Evolutionary conservation across 2,888 invertebrate species (phyloP).

Genomic region (Sphinx pinastri): DNA sequence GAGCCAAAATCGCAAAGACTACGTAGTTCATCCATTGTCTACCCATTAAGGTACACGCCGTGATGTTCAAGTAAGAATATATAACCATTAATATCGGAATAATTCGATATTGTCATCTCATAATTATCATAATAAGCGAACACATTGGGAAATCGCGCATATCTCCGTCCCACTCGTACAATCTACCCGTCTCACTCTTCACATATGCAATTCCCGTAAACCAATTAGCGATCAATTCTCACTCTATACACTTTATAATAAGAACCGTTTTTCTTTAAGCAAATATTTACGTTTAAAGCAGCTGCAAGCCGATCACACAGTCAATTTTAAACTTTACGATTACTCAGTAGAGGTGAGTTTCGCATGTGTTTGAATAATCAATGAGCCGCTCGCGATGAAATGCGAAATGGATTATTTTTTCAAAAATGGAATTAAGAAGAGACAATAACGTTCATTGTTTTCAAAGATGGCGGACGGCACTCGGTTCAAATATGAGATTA

Average conservation of each 20-base stretch:
- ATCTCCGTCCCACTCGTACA: slow-evolving; percentile 55
- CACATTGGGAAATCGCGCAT: slow-evolving; percentile 71
- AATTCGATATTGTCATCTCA: slow-evolving; percentile 68
- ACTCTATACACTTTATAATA: slow-evolving; percentile 58
- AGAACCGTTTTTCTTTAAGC: slow-evolving; percentile 62
- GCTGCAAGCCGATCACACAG: slow-evolving; percentile 54
- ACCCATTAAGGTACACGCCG: slow-evolving; percentile 19
- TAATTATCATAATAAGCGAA: slow-evolving; percentile 74
- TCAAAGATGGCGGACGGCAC: slow-evolving; percentile 79
- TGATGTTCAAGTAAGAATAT: slow-evolving; percentile 18
- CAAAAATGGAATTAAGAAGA: slow-evolving; percentile 84
- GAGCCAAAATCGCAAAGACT: not conserved
- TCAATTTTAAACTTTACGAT: slow-evolving; percentile 50
- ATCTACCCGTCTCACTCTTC: slow-evolving; percentile 56
- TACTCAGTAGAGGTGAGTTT: slow-evolving; percentile 49
- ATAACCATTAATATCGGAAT: slow-evolving; percentile 34
- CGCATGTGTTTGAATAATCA: slow-evolving; percentile 53
- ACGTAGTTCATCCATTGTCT: not conserved
- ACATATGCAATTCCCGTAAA: slow-evolving; percentile 68
- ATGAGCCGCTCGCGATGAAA: slow-evolving; percentile 77
- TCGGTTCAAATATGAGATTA: slow-evolving; percentile 75
- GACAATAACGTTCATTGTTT: slow-evolving; percentile 83
- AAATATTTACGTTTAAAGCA: slow-evolving; percentile 62
- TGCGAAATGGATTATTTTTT: slow-evolving; percentile 83
- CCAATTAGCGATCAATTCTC: slow-evolving; percentile 69